A percentile compares a stretch with the other conserved stretches of the same genome.
These are phyloP conservation scores for Pheosia tremula DNA, from an alignment of 2,888 invertebrate genomes.

Conservation along the genomic window DNA sequence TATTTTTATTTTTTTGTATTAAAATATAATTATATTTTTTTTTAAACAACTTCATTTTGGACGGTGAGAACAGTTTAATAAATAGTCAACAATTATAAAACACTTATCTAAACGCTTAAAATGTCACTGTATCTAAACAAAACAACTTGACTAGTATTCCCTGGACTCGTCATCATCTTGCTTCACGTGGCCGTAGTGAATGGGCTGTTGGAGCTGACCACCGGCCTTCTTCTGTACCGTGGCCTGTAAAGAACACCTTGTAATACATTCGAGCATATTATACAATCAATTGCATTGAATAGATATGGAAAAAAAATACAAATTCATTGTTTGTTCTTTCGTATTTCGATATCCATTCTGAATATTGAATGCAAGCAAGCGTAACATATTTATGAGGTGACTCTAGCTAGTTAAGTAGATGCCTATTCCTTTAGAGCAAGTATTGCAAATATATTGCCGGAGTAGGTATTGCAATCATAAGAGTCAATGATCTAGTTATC, in stretches of 20 bases:
- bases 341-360: neutral
- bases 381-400: neutral
- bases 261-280: conserved; percentile 8
- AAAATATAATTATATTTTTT: conserved; percentile 17
- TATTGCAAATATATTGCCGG: too few species aligned
- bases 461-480: too few species aligned
- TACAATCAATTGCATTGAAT: conserved; percentile 3
- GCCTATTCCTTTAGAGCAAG: neutral
- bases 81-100: conserved; percentile 53
- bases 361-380: neutral
- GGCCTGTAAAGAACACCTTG: conserved; percentile 57
- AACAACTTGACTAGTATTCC: conserved; percentile 67
- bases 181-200: conserved; percentile 64
- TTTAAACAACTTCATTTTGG: conserved; percentile 28
- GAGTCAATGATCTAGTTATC: too few species aligned
- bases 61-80: conserved; percentile 47
- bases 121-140: conserved; percentile 10
- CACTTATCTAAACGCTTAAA: conserved; percentile 16
- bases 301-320: neutral
- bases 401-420: neutral
- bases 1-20: conserved; percentile 7
- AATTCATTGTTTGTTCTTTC: neutral
- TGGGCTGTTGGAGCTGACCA: conserved; percentile 59
- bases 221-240: conserved; percentile 72
- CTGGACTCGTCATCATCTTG: conserved; percentile 66